Conservation (phyloP, 2,797 vertebrate genomes). For the Coregonus suidteri region DNA sequence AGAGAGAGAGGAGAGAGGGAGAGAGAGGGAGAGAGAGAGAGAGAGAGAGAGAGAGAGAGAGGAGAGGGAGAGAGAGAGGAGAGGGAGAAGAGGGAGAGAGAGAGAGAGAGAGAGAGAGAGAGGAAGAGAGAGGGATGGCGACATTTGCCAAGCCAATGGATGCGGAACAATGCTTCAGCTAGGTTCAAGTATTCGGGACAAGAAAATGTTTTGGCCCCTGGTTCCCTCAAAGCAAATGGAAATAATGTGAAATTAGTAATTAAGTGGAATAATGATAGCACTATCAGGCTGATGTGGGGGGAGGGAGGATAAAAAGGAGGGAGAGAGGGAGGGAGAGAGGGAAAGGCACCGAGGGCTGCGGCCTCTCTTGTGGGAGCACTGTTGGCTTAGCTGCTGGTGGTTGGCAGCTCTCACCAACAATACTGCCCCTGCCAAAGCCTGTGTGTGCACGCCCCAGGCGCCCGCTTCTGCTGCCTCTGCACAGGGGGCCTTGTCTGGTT, state of each 20-base stretch:
- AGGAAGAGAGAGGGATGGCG: slow-evolving; percentile 29
- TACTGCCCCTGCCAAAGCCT: not conserved
- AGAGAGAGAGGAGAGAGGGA: too few species aligned
- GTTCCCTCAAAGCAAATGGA: slow-evolving; percentile 66
- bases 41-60: too few species aligned
- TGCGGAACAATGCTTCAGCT: slow-evolving; percentile 48
- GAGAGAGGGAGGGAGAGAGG: slow-evolving; percentile 1
- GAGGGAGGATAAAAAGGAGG: slow-evolving; percentile 29
- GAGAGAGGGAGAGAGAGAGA: too few species aligned
- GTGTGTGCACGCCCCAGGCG: not conserved
- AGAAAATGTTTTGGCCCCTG: slow-evolving; percentile 61
- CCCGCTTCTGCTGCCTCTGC: slow-evolving; percentile 16
- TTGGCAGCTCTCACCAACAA: not conserved
- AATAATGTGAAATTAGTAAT: slow-evolving; percentile 71
- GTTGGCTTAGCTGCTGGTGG: not conserved
- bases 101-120: slow-evolving; percentile 11
- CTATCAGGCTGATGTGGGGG: slow-evolving; percentile 56
- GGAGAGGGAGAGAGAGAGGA: too few species aligned
- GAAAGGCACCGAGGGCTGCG: not conserved
- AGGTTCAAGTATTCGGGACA: slow-evolving; percentile 65
- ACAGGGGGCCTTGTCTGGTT: not conserved
- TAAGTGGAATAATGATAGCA: slow-evolving; percentile 63
- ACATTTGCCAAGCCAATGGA: slow-evolving; percentile 60
- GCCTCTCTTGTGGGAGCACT: not conserved
- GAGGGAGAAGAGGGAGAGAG: slow-evolving; percentile 2